Base-by-base conservation (phyloP, 2,888 invertebrate species). In the Omphaloscelis lunosa region DNA sequence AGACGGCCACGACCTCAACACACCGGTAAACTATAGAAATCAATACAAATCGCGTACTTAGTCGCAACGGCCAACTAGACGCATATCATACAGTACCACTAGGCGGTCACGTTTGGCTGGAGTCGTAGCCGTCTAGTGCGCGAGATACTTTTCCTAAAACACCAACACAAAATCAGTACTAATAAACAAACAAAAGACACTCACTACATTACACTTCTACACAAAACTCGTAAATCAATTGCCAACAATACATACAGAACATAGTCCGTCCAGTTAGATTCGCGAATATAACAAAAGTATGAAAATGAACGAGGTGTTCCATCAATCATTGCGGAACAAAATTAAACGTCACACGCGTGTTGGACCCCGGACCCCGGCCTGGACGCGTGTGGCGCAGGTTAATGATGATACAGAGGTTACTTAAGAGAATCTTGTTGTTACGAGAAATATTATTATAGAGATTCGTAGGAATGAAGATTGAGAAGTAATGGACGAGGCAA, bases 261-360 rank as follows among this genome's bases (percentile, higher is more conserved):
- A 73, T 34, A 78, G 87, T 82, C 82, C 75, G 69, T 73, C 87
- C 73, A 89, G 88, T 88, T 88, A 89, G 88, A 89, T 86, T 88
- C 86, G 88, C 89, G 90, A 86, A 90, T 89, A 76, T 89, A 86
- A 85, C 93, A 93, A 93, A 94, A 93, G 93, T 95, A 95, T 94
- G 94, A 95, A 95, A 94, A 95, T 94, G 95, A 92, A 93, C 91
- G 90, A 91, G 91, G 90, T 92, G 88, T 83, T 89, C 92, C 94
- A 96, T 96, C 96, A 96, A 96, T 96, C 96, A 96, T 96, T 90
- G 92, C 92, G 93, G 93, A 93, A 96, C 96, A 95, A 96, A 96
- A 96, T 96, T 95, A 96, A 96, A 96, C 95, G 96, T 96, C 96
- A 96, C 93, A 94, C 94, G 94, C 94, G 94, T 92, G 92, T 91